Evolutionary conservation across 1,140 invertebrate genomes (phyloP), one percentile per base, ranked within the genome.

Genomic region (Cotesia vestalis): DNA sequence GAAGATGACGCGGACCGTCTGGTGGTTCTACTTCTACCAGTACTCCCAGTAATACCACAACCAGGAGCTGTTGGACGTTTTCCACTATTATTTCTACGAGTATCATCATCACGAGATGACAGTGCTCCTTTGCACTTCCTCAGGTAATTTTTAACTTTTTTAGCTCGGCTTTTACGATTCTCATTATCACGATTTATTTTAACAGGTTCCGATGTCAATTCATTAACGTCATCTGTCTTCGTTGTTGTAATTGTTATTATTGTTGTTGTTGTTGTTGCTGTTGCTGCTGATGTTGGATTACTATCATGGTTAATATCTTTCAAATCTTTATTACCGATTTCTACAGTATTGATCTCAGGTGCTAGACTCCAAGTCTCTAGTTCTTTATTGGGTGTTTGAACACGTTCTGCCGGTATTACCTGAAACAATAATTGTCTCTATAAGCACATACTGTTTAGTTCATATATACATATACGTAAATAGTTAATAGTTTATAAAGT

Each of bases 81-180:
- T 20, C 5, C 11, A 35, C 20, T 9, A 27, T 11, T 60, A 64
- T 51, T 36, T 17, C 1, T 36, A 17, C 14, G 27, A 5, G 67
- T 69, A 38, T 86, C 84, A n/a, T 83, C 81, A 35, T 73, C 75
- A 46, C 76, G 61, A 36, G 72, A 84, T 36, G 82, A 81, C 6
- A 86, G 72, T 11, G 86, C 85, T 8, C 84, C 84, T 74, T 88
- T 88, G 75, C 86, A 88, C 57, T 86, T 87, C 71, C 83, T 83
- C 68, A 88, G 78, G 74, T 88, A 88, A 73, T 78, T 87, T 73
- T 87, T 88, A n/a, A 88, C 84, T 20, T 84, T 80, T 71, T 85
- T 85, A 6, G 84, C 80, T 73, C 83, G 87, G 73, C 86, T 87
- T 75, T 86, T 86, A 4, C 85, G 78, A 3, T 80, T 84, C 72